phyloP scores from a whole-genome alignment of 2,888 invertebrate species.

The Oasisia sp. region DNA sequence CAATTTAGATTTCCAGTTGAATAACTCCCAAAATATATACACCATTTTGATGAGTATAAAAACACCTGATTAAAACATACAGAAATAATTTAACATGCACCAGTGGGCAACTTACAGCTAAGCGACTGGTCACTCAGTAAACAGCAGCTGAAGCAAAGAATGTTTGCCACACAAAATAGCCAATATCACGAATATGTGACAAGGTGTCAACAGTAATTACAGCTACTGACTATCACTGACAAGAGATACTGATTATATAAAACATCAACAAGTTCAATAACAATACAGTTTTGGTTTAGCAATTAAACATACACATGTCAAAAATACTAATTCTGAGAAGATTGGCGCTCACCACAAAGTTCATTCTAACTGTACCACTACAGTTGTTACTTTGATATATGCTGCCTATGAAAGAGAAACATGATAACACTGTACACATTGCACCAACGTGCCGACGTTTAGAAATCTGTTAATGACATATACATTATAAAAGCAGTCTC shows the following conservation, averaged over 20 bases:
- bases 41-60: not conserved
- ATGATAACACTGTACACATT: not conserved
- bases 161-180: not conserved
- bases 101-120: not conserved
- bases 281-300: not conserved
- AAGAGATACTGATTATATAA: not conserved
- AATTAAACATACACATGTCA: not conserved
- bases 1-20: constrained; percentile 3
- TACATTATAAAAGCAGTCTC: not conserved
- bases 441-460: not conserved
- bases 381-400: not conserved
- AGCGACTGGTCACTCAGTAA: not conserved
- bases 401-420: constrained; percentile 17
- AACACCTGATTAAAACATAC: constrained; percentile 13
- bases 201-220: not conserved
- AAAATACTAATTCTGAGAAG: constrained; percentile 17
- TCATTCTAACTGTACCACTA: not conserved
- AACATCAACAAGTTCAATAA: constrained; percentile 8
- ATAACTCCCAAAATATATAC: constrained; percentile 12
- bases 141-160: not conserved
- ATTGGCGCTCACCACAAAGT: not conserved
- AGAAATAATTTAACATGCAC: constrained; percentile 11
- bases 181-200: not conserved
- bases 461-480: not conserved
- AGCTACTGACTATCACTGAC: not conserved